Conservation (phyloP, 2,113 vertebrate species). For the Daboia siamensis region DNA sequence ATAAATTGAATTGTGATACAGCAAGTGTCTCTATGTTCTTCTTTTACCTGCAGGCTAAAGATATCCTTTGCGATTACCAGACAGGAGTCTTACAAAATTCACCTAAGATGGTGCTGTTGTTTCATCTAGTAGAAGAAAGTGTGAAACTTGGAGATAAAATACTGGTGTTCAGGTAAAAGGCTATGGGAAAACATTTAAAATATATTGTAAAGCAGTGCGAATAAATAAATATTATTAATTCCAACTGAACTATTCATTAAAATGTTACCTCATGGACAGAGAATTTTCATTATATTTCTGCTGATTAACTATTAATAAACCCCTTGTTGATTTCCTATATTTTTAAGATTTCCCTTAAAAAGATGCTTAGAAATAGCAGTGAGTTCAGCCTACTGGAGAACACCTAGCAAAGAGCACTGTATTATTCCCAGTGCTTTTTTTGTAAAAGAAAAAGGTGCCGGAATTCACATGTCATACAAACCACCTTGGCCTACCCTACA, state of each 20-base stretch:
- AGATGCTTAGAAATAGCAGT: background rate
- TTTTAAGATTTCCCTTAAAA: background rate
- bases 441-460: too few species aligned
- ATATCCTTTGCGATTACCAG: slow-evolving; percentile 88
- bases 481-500: too few species aligned
- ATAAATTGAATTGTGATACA: background rate
- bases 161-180: slow-evolving; percentile 90
- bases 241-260: background rate
- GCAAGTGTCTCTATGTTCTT: background rate
- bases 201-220: background rate
- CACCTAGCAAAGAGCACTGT: background rate
- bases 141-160: slow-evolving; percentile 90
- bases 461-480: too few species aligned
- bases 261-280: background rate
- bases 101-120: slow-evolving; percentile 96
- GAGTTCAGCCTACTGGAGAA: background rate
- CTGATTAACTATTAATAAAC: background rate
- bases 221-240: background rate
- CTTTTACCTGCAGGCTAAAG: slow-evolving; percentile 82
- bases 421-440: too few species aligned
- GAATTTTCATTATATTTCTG: background rate
- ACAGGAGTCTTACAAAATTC: slow-evolving; percentile 91
- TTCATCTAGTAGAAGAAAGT: slow-evolving; percentile 94
- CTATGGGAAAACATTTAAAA: background rate
- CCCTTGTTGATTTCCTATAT: background rate